A percentile compares a stretch with the other conserved stretches of the same genome.
These are phyloP conservation scores for Prunella himalayana DNA, from an alignment of 2,113 vertebrate species.

Conservation along the genomic window DNA sequence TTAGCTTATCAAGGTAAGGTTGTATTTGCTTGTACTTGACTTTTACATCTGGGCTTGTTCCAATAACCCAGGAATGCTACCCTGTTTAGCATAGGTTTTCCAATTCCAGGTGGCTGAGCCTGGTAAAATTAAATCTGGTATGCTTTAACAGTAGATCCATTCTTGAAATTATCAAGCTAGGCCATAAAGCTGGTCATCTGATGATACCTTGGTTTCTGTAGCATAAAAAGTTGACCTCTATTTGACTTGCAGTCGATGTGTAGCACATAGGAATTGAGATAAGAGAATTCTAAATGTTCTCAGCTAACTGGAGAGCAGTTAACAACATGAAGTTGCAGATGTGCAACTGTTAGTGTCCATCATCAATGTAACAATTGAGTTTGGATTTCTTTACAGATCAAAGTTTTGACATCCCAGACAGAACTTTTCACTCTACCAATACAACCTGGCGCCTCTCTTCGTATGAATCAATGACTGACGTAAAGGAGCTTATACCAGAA, in stretches of 20 bases:
- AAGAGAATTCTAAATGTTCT: background rate
- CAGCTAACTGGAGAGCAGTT: background rate
- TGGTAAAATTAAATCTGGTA: background rate
- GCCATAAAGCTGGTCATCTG: background rate
- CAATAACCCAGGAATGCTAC: background rate
- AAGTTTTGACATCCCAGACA: conserved; percentile 99
- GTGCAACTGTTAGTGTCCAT: background rate
- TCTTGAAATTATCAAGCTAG: background rate
- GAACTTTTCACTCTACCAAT: conserved; percentile 97
- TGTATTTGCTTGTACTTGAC: background rate
- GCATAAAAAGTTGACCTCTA: background rate
- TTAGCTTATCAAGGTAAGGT: conserved; percentile 92
- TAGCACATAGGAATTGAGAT: background rate
- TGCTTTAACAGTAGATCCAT: background rate
- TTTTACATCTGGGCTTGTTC: background rate
- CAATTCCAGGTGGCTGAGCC: background rate
- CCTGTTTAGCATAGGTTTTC: background rate
- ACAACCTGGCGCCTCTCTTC: conserved; percentile 98
- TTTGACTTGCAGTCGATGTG: background rate
- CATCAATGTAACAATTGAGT: background rate
- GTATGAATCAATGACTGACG: conserved; percentile 97
- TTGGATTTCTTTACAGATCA: conserved; percentile 85
- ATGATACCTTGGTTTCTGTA: background rate
- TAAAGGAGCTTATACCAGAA: conserved; percentile 97
- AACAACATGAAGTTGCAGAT: background rate